Base-by-base conservation (phyloP, 2,888 invertebrate species). In the Zootermopsis nevadensis region DNA sequence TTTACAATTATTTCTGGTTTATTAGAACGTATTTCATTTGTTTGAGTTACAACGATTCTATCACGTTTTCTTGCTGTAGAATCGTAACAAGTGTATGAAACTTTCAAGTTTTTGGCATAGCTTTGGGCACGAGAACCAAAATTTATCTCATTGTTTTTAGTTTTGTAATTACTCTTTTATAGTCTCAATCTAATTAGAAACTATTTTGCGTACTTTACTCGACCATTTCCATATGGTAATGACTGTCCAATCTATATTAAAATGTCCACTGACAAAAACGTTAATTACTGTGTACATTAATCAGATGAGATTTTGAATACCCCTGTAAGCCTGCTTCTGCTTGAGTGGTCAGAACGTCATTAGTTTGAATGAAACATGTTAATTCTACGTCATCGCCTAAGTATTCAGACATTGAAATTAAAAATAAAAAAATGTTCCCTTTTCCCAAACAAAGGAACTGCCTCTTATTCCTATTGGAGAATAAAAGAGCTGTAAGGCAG, bases 251-350 rank as follows among this genome's bases (percentile, higher is more conserved):
- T 48, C 60, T 66, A 38, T 55, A 79, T 79, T 79, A 79, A 79
- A 79, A 35, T 66, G 15, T 38, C 55, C n/a, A 3, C 35, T 27
- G 66, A 66, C 79, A 79, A 79, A 79, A 79, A 79, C 77, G 38
- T 35, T 79, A 79, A 79, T 79, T 60, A 79, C 60, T 31, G 15
- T 24, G n/a, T 24, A 12, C 79, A 79, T 66, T 79, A 79, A 79
- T 79, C 31, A 6, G 27, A 35, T 66, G 79, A n/a, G 79, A n/a
- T 66, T 77, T 77, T 77, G 55, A 77, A 53, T 55, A 48, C 55
- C 33, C 27, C 69, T 69, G 30, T 69, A 33, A 22, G 6, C 2
- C 31, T 69, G 69, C 33, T 69, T 33, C 30, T 31, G 69, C 60
- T 69, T 22, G 69, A 69, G 33, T 19, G 33, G 22, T 15, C 69